Base-by-base conservation (phyloP, 2,797 vertebrate genomes). In the Coregonus sp. region DNA sequence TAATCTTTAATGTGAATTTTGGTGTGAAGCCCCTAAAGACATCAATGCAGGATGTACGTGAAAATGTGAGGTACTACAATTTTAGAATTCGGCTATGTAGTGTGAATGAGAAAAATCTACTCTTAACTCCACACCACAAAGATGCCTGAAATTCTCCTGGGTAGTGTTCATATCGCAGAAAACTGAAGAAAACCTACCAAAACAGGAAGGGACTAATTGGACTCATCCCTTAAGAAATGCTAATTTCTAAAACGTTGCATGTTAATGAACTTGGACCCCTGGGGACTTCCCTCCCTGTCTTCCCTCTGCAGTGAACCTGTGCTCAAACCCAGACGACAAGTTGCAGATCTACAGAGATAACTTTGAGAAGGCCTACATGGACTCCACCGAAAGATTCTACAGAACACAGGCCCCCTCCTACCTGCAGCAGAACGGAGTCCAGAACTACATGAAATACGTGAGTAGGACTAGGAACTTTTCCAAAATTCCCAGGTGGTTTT, bases 401-500 rank as follows among this genome's bases (percentile, higher is more conserved):
- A 96, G 97, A 92, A 98, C 97, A 40, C 97, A 99, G 82, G 97
- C 97, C 18, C 97, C 97, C 18, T 96, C 97, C 4, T 99, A 98
- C 91, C 95, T 99, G 65, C 97, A 99, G 74, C 97, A 99, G 89
- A 99, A 98, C 0, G 97, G 97, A 84, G 97, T 99, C 84, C 97
- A 98, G 86, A 99, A 99, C 93, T 99, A 98, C 90, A 99, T 99
- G 97, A 99, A 99, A 99, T 99, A 99, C 92, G 97, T 98, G 95
- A 95, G 97, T 94, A 31, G 18, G 29, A 7, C 7, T 11, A 66
- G 63, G 25, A n/a, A 31, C 20, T 33, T 29, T n/a, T 59, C 40
- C 0, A 11, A 11, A 47, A 47, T 11, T 47, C 40, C 9, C 40
- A 47, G 40, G 9, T 47, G 40, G 40, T 47, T 12, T 47, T 47